phyloP scores from a whole-genome alignment of 1,140 invertebrate genomes.

The Stegodyphus dumicola region DNA sequence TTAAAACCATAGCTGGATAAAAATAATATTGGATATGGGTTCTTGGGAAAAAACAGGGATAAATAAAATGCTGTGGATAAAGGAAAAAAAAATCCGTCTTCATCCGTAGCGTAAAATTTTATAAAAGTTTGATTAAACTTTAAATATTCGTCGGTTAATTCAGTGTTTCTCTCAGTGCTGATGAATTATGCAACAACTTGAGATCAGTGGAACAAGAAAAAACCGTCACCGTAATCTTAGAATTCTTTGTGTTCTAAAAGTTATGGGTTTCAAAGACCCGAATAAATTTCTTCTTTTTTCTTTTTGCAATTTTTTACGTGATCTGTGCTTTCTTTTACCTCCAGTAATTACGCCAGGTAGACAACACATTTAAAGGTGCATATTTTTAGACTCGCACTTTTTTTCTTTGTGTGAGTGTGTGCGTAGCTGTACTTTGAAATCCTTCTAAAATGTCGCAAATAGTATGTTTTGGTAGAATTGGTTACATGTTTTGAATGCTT shows the following conservation, averaged over 20 bases:
- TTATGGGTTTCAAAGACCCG: neutral
- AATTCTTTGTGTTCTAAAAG: conserved; percentile 28
- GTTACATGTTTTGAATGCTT: too few relatives aligned
- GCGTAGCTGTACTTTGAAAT: too few relatives aligned
- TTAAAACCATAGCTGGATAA: conserved; percentile 31
- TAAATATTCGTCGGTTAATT: conserved; percentile 27
- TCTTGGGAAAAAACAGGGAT: neutral
- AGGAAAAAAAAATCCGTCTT: conserved; percentile 9
- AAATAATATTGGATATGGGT: neutral
- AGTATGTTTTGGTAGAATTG: too few relatives aligned
- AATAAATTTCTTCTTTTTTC: neutral
- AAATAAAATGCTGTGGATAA: neutral
- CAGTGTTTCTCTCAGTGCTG: conserved; percentile 18
- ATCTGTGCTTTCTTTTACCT: conserved; percentile 4
- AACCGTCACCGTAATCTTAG: neutral
- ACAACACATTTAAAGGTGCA: neutral
- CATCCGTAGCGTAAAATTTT: neutral
- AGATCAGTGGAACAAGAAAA: neutral
- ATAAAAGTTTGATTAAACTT: conserved; percentile 44
- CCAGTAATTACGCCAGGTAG: neutral
- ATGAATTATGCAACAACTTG: conserved; percentile 21
- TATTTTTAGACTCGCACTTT: neutral
- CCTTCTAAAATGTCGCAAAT: too few relatives aligned
- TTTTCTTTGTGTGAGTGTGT: neutral
- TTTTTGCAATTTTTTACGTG: neutral